These are phyloP conservation scores for Ptiloglossa arizonensis DNA, from an alignment of 1,140 invertebrate species.

Conservation along the genomic window DNA sequence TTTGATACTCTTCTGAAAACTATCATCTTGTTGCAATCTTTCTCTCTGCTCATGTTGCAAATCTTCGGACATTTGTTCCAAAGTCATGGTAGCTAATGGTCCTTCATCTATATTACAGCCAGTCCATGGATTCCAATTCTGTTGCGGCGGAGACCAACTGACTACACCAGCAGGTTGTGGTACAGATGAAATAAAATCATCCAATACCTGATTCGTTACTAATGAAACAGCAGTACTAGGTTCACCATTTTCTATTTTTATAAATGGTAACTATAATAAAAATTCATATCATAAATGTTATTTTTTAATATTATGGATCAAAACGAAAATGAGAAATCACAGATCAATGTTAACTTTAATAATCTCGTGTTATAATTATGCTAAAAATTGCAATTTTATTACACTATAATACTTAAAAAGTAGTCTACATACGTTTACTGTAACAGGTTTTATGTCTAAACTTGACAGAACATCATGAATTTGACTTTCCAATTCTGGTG, in stretches of 20 bases:
- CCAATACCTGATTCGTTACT: slow-evolving; percentile 83
- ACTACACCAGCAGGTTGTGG: slow-evolving; percentile 89
- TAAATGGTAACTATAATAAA: background rate
- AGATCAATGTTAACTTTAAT: background rate
- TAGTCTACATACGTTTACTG: slow-evolving; percentile 39
- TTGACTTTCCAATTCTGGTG: slow-evolving; percentile 85
- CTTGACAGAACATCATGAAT: slow-evolving; percentile 85
- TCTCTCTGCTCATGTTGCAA: slow-evolving; percentile 86
- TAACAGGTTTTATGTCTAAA: slow-evolving; percentile 84
- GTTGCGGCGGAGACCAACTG: slow-evolving; percentile 96
- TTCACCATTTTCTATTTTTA: background rate
- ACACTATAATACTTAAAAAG: background rate
- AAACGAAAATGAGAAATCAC: too few species aligned
- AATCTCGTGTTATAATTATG: background rate
- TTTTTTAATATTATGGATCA: background rate
- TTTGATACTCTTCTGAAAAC: slow-evolving; percentile 85
- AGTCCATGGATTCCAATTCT: slow-evolving; percentile 98
- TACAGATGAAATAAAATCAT: slow-evolving; percentile 84
- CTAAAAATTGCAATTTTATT: background rate
- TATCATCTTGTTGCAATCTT: slow-evolving; percentile 84
- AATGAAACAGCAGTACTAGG: slow-evolving; percentile 78
- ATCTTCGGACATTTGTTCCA: slow-evolving; percentile 92
- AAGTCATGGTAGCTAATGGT: slow-evolving; percentile 88
- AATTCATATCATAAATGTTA: background rate
- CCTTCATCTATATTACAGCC: slow-evolving; percentile 97